Percentiles rank a stretch among this genome's conserved stretches.
These are phyloP conservation scores for Axis porcinus DNA, from an alignment of 2,113 vertebrate genomes.

Conservation along the genomic window DNA sequence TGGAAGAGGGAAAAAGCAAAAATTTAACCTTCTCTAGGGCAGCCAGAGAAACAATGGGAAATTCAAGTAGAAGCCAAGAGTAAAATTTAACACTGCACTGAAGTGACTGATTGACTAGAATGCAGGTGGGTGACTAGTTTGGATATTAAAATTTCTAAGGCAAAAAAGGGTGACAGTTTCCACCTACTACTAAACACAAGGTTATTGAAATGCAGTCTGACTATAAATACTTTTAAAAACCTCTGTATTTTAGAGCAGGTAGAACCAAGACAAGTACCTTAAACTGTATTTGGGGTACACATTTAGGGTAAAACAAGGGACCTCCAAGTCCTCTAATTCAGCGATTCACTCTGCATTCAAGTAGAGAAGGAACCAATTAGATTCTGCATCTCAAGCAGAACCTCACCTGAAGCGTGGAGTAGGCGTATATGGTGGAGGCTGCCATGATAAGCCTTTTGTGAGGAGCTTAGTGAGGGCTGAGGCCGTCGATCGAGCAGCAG, in stretches of 20 bases:
- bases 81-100: background rate
- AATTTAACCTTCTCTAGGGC: constrained; percentile 1
- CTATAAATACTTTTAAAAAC: background rate
- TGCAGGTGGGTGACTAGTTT: background rate
- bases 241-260: background rate
- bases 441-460: constrained; percentile 94
- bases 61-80: background rate
- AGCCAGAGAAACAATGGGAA: constrained; percentile 8
- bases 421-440: constrained; percentile 93
- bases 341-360: background rate
- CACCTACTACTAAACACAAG: background rate
- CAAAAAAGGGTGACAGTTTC: background rate
- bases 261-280: background rate
- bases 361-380: background rate
- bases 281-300: background rate
- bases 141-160: constrained; percentile 21
- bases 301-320: background rate
- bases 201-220: background rate
- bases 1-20: constrained; percentile 64
- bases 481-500: constrained; percentile 92
- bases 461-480: constrained; percentile 94
- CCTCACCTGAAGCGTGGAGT: constrained; percentile 93
- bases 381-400: background rate
- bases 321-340: background rate
- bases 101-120: background rate